Base-by-base conservation (phyloP, 1,140 invertebrate genomes). In the Macrostomum lignano region DNA sequence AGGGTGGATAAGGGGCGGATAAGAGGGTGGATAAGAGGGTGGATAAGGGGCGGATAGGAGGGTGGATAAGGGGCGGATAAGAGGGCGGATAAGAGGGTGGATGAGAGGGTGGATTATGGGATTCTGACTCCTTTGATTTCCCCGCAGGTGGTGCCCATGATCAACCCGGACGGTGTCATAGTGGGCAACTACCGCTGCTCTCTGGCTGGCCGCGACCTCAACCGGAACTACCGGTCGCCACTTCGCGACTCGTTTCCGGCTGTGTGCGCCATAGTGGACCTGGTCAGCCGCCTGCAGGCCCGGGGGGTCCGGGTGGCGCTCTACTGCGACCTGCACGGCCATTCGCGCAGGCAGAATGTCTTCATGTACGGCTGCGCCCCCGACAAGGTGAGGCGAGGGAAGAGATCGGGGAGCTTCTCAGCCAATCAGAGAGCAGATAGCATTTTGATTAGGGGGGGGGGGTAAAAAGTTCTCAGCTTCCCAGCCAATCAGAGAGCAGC, bases 311-410 rank as follows among this genome's bases (percentile, higher is more conserved):
- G 58, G n/a, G n/a, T n/a, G n/a, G n/a, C n/a, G 21, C 42, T 55
- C 2, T 60, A 58, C 37, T 60, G 56, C 45, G 56, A 60, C 38
- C 36, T 60, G 13, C 56, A 60, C 42, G 55, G 56, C 17, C 56
- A 60, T 42, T 56, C 51, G 37, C 41, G 52, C 22, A 49, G 51
- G 33, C 51, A 55, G 23, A 57, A 58, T 48, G 51, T 56, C 25
- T 60, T 60, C 44, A 52, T 60, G 37, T 60, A 58, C 40, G 56
- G 75, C 40, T 91, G 81, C 11, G 69, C 74, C 32, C 70, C 75
- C 11, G 75, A 82, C 52, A 78, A 79, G 19, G 26, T 28, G 9
- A 28, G 26, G 15, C 15, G 9, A 28, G 7, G 4, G 4, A 5
- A 28, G 3, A 5, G 15, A 14, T 28, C 3, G 4, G 15, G 19